Base-by-base conservation (phyloP, 2,113 vertebrate species). In the Zootoca vivipara region DNA sequence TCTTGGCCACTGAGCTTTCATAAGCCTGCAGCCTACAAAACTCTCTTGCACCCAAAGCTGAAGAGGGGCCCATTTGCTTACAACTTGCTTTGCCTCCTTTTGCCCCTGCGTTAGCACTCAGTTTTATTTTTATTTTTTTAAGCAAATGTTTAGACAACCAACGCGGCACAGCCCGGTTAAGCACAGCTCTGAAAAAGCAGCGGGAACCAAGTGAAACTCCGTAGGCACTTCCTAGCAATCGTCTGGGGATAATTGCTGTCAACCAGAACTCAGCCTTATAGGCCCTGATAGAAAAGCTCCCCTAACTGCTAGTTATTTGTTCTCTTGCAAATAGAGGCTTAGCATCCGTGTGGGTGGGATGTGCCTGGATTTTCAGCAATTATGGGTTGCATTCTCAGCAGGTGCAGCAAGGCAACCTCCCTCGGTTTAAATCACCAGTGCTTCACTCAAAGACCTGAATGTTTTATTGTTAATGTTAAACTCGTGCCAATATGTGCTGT, bases 251-350 rank as follows among this genome's bases (percentile, higher is more conserved):
- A 92, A 92, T 22, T 52, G 46, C 35, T 72, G 13, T 58, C 33
- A 83, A 70, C 12, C 75, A 86, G 67, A 87, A 89, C 89, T 88
- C 77, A 85, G 69, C 38, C 28, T 1, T 24, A 4, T 28, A 58
- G 52, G 82, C 7, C 3, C 73, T 30, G 46, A 5, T n/a, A 82
- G 70, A 52, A 82, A 87, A 81, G 67, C 78, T 81, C 26, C 92
- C 33, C 35, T 90, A 85, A 87, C 64, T 80, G 15, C 90, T 69
- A 30, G 52, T 88, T 38, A 81, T 46, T 69, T 7, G 12, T 75
- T 85, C 78, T 35, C 35, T 83, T 85, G 56, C 78, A 81, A 52
- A 72, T 72, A 64, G 75, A 46, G 62, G 73, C 30, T 88, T 92
- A 86, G 91, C 35, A 56, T 69, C 56, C 0, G 8, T 2, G 62